Conservation (phyloP, 2,797 vertebrate species). For the Myripristis jacobus region DNA sequence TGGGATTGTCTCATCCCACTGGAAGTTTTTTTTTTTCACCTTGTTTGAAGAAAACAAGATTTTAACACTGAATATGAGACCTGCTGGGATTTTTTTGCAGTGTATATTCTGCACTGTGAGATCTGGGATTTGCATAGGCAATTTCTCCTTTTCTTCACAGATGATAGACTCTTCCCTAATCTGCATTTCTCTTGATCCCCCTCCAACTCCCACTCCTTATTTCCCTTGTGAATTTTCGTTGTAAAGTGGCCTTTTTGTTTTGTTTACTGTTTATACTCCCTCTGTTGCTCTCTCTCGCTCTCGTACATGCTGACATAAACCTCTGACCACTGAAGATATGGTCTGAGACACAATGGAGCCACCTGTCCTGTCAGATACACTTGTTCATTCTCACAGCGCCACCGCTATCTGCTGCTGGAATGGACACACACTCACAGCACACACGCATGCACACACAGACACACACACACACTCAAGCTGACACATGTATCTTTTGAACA, state of each 20-base stretch:
- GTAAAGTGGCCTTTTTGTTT: too few species aligned
- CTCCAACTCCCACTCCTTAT: not conserved
- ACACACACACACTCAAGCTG: conserved; percentile 11
- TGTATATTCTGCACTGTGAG: conserved; percentile 7
- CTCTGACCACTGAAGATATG: conserved; percentile 64
- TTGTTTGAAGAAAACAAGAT: too few species aligned
- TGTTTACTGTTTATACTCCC: not conserved
- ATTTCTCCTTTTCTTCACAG: not conserved
- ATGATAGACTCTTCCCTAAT: not conserved
- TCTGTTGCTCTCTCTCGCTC: conserved; percentile 26
- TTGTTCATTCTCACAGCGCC: conserved; percentile 39
- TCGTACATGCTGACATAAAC: conserved; percentile 22
- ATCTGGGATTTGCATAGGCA: conserved; percentile 15
- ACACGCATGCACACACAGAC: too few species aligned
- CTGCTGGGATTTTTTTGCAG: too few species aligned
- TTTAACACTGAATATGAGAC: too few species aligned
- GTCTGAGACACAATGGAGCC: conserved; percentile 75
- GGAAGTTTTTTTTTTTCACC: too few species aligned
- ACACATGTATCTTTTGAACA: conserved; percentile 17
- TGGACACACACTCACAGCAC: conserved; percentile 24
- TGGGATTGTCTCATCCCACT: too few species aligned
- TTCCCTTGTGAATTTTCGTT: too few species aligned
- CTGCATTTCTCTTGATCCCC: not conserved
- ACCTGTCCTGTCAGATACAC: conserved; percentile 75
- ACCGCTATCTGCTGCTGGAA: conserved; percentile 7